A percentile compares a stretch with the other conserved stretches of the same genome.
Evolutionary conservation across 2,113 vertebrate species (phyloP).

Genomic region (Brachypodius melanocephalos): DNA sequence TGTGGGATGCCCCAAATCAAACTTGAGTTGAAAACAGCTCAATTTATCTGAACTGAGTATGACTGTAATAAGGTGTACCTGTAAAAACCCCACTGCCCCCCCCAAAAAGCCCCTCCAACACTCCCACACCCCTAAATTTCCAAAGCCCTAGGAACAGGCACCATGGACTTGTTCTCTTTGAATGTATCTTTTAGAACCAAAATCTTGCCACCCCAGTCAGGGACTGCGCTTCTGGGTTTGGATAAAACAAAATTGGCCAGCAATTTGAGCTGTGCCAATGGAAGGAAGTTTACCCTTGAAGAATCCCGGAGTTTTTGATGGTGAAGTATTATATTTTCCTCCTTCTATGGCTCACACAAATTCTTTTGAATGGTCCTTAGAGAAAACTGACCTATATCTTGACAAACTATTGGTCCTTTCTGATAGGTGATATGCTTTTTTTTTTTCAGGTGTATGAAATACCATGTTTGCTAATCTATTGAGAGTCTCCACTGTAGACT

Average conservation of each 20-base stretch:
- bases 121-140: rapidly evolving
- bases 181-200: neutral
- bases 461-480: neutral
- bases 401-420: neutral
- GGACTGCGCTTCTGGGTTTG: neutral
- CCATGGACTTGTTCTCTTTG: neutral
- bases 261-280: neutral
- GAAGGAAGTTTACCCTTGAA: neutral
- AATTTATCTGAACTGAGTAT: neutral
- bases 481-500: neutral
- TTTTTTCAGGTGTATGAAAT: neutral
- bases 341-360: neutral
- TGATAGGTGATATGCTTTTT: neutral
- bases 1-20: neutral
- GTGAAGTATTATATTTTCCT: neutral
- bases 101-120: neutral
- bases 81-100: rapidly evolving
- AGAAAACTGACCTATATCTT: neutral
- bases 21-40: rapidly evolving
- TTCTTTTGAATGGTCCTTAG: neutral
- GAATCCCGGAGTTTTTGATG: neutral
- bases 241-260: neutral
- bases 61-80: neutral
- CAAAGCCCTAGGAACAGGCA: neutral
- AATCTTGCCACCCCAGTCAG: neutral